A percentile compares a stretch with the other conserved stretches of the same genome.
Conservation (phyloP, 2,888 invertebrate species). For the Euspilapteryx auroguttella region DNA sequence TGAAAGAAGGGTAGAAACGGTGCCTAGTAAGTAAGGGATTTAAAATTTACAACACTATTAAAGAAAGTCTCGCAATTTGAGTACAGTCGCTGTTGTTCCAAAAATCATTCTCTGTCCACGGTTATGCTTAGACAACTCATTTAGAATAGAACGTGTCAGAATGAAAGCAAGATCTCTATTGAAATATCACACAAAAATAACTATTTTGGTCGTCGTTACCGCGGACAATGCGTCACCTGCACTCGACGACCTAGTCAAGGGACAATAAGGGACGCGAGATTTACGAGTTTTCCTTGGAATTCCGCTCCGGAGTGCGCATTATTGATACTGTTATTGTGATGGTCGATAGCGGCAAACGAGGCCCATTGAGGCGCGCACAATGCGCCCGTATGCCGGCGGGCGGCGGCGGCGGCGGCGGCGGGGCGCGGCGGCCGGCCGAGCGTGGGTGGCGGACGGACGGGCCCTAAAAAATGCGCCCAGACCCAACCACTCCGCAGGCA, state of each 20-base stretch:
- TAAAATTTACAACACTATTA: too few species aligned
- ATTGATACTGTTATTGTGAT: conserved; percentile 54
- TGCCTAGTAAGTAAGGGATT: too few species aligned
- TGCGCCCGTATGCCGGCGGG: conserved; percentile 48
- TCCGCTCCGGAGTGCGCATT: conserved; percentile 26
- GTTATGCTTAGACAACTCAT: neutral
- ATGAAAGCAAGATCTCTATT: conserved; percentile 2
- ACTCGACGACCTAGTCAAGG: conserved; percentile 15
- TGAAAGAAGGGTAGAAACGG: too few species aligned
- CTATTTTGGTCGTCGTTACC: conserved; percentile 6
- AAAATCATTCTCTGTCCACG: too few species aligned
- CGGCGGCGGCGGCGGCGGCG: conserved; percentile 29
- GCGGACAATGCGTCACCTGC: conserved; percentile 12
- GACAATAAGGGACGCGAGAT: conserved; percentile 32
- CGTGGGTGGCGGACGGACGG: neutral
- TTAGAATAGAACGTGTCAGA: conserved; percentile 1
- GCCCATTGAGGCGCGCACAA: conserved; percentile 53
- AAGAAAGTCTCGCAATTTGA: too few species aligned
- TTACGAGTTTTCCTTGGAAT: conserved; percentile 44
- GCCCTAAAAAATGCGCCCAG: too few species aligned
- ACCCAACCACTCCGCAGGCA: too few species aligned
- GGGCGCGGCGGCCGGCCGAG: conserved; percentile 29
- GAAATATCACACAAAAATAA: conserved; percentile 1
- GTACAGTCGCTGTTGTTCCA: too few species aligned
- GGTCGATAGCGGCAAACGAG: conserved; percentile 44